Percentiles rank a stretch among this genome's conserved stretches.
phyloP scores from a whole-genome alignment of 92 coral and sea anemone genomes.

The Epizoanthus stellaris region DNA sequence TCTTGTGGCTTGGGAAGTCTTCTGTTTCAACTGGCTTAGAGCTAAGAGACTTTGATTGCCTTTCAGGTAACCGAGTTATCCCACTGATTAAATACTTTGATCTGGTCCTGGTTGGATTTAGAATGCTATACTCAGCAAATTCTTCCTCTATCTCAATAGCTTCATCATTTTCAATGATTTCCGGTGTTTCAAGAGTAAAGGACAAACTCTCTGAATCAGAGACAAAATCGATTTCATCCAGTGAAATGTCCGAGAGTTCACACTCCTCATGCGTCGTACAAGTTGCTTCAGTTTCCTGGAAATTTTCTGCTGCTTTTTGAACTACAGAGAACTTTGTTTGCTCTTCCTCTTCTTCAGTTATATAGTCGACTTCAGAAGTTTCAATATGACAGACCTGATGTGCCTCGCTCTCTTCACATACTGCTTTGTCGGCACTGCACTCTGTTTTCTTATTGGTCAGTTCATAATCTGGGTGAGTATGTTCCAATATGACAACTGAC shows the following conservation, averaged over 20 bases:
- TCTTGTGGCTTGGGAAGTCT: neutral
- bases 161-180: constrained; percentile 29
- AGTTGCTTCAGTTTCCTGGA: constrained; percentile 26
- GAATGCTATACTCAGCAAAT: constrained; percentile 30
- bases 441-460: constrained; percentile 9
- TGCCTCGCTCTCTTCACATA: neutral
- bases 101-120: constrained; percentile 36
- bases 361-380: neutral
- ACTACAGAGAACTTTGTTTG: constrained; percentile 12
- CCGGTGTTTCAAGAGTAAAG: constrained; percentile 43
- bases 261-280: constrained; percentile 23
- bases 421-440: constrained; percentile 18
- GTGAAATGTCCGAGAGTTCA: constrained; percentile 19
- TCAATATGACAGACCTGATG: constrained; percentile 4
- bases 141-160: constrained; percentile 35
- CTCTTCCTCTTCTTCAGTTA: constrained; percentile 44
- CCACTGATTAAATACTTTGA: constrained; percentile 37
- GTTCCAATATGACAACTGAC: constrained; percentile 2
- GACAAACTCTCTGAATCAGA: constrained; percentile 36
- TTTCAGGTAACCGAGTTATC: constrained; percentile 18
- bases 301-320: constrained; percentile 11
- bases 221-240: constrained; percentile 23
- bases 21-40: constrained; percentile 17
- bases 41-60: constrained; percentile 35
- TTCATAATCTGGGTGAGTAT: constrained; percentile 10